These are phyloP conservation scores for Adela reaumurella DNA, from an alignment of 2,888 invertebrate species.

Conservation along the genomic window DNA sequence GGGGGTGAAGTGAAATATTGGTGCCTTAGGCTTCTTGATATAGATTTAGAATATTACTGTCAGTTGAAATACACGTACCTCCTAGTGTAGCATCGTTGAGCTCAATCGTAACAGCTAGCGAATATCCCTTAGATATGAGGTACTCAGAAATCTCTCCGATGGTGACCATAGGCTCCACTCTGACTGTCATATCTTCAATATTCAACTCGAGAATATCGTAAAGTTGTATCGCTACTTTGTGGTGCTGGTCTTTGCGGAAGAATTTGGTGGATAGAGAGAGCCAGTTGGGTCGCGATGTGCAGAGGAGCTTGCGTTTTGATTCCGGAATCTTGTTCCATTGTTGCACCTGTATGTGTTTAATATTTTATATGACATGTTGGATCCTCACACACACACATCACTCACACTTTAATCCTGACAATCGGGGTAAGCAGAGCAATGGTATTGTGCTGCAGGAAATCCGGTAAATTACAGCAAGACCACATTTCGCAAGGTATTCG, in stretches of 20 bases:
- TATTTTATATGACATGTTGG: too few species aligned
- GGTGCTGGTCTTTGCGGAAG: slow-evolving; percentile 61
- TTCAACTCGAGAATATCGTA: slow-evolving; percentile 60
- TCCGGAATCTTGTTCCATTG: slow-evolving; percentile 49
- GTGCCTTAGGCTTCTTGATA: too few species aligned
- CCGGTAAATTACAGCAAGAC: too few species aligned
- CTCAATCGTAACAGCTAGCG: slow-evolving; percentile 65
- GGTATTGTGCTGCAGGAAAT: too few species aligned
- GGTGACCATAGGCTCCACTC: slow-evolving; percentile 66
- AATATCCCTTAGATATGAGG: slow-evolving; percentile 63
- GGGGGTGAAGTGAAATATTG: too few species aligned
- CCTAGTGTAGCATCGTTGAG: slow-evolving; percentile 67
- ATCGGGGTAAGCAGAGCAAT: too few species aligned
- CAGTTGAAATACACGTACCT: slow-evolving; percentile 22
- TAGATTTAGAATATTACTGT: too few species aligned
- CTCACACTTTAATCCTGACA: too few species aligned
- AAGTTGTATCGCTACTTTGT: slow-evolving; percentile 60
- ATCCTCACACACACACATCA: too few species aligned
- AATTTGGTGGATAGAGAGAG: slow-evolving; percentile 64
- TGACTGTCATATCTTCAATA: slow-evolving; percentile 52
- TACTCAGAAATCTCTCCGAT: slow-evolving; percentile 63
- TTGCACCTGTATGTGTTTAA: slow-evolving; percentile 28
- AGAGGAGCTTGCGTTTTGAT: slow-evolving; percentile 49
- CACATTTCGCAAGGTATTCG: too few species aligned
- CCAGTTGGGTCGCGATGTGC: slow-evolving; percentile 69